These are phyloP conservation scores for Ametastegia equiseti DNA, from an alignment of 2,888 invertebrate species.

Conservation along the genomic window DNA sequence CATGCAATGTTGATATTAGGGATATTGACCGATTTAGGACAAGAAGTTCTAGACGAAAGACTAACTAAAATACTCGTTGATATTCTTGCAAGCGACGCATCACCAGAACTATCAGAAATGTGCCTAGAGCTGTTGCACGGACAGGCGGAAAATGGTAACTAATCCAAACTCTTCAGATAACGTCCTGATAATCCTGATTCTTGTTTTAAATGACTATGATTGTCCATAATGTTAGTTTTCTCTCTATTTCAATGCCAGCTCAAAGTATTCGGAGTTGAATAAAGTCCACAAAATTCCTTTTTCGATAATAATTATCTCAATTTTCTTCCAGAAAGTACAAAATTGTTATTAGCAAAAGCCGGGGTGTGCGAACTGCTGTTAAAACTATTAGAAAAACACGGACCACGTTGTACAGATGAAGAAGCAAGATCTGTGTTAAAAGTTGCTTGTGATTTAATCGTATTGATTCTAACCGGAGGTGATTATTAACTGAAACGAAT, in stretches of 20 bases:
- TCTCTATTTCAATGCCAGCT: background rate
- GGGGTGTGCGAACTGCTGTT: constrained; percentile 88
- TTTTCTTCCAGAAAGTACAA: constrained; percentile 84
- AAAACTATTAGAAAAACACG: constrained; percentile 85
- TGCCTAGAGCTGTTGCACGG: constrained; percentile 87
- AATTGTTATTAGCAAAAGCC: constrained; percentile 85
- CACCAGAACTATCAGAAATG: constrained; percentile 85
- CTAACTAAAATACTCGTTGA: constrained; percentile 81
- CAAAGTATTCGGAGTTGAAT: background rate
- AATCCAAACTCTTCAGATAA: background rate
- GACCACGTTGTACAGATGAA: constrained; percentile 80
- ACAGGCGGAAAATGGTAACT: constrained; percentile 86
- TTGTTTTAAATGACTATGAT: too few species aligned
- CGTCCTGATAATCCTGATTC: background rate
- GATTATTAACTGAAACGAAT: constrained; percentile 54
- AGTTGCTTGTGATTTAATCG: constrained; percentile 91
- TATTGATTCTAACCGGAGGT: constrained; percentile 92
- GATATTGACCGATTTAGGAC: constrained; percentile 76
- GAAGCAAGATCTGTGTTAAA: constrained; percentile 85
- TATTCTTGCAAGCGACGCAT: constrained; percentile 82
- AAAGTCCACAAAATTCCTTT: background rate
- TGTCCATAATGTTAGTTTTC: too few species aligned
- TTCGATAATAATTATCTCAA: constrained; percentile 16
- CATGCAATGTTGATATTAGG: constrained; percentile 77
- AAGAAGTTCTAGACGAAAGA: constrained; percentile 77